Base-by-base conservation (phyloP, 2,113 vertebrate genomes). In the Hipposideros armiger region DNA sequence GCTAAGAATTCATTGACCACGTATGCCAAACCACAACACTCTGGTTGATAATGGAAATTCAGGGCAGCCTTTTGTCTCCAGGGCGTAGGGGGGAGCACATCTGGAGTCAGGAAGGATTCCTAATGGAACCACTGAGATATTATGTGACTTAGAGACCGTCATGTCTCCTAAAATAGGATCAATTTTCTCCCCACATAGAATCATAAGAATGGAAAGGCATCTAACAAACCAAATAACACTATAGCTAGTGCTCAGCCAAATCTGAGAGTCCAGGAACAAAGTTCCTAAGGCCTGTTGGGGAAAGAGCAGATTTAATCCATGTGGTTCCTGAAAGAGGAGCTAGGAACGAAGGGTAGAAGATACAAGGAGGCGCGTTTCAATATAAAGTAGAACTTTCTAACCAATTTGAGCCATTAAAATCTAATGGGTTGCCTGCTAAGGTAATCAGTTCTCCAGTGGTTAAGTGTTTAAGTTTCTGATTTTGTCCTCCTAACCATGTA, bases 331-430 rank as follows among this genome's bases (percentile, higher is more conserved):
- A 95, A 87, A 42, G 80, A 32, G 11, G 60, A 81, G 64, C 54
- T 78, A 50, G 69, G 30, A 87, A 74, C 58, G 86, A 86, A 96
- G 42, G 45, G 42, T 36, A 77, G 42, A 95, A 81, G 47, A 74
- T 60, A 89, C 56, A 74, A 80, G 36, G 32, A 86, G n/a, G 50
- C 54, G 54, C 62, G 84, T 95, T 94, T 97, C 80, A 70, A 50
- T 56, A 40, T 45, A 62, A 94, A 69, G 47, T 92, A 97, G 92
- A 76, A n/a, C 56, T 93, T 93, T 86, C 80, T 83, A 95, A 85
- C 30, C 58, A 54, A 70, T 78, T 62, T 70, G 74, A 90, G 28
- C 69, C 82, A 26, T 73, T 83, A 64, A 58, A 87, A 90, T 28
- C 30, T 52, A 72, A 81, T 83, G 70, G 62, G 32, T 28, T 92